phyloP scores from a whole-genome alignment of 2,113 vertebrate genomes.

The Enhydra lutris region DNA sequence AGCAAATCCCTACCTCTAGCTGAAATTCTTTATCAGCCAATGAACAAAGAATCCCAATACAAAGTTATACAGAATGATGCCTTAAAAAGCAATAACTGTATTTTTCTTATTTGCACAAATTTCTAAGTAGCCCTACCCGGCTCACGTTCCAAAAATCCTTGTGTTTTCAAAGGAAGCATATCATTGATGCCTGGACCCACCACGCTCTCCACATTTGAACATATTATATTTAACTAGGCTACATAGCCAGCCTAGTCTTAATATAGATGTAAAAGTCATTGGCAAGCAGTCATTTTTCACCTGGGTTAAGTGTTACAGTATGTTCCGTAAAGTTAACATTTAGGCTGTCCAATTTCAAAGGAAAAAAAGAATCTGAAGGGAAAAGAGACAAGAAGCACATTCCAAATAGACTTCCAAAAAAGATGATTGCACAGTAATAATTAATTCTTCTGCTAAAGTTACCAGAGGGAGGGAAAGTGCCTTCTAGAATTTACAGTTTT shows the following conservation, averaged over 20 bases:
- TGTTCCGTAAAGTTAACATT: slow-evolving; percentile 59
- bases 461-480: background rate
- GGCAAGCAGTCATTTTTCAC: slow-evolving; percentile 61
- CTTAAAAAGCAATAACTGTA: background rate
- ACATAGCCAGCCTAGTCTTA: slow-evolving; percentile 18
- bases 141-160: background rate
- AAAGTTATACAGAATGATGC: background rate
- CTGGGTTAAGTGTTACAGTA: slow-evolving; percentile 49
- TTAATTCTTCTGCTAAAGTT: slow-evolving; percentile 32
- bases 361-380: background rate
- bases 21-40: slow-evolving; percentile 19
- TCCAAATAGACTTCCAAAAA: slow-evolving; percentile 25
- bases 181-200: background rate
- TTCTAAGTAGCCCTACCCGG: background rate
- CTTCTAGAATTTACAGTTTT: background rate
- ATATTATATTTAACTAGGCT: slow-evolving; percentile 7
- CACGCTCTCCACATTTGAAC: background rate
- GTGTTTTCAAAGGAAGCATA: background rate
- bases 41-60: background rate
- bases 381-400: slow-evolving; percentile 10
- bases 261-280: slow-evolving; percentile 61
- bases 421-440: background rate
- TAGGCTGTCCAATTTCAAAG: slow-evolving; percentile 51
- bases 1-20: background rate
- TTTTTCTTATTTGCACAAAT: slow-evolving; percentile 36